These are phyloP conservation scores for Tetramorium simillimum DNA, from an alignment of 1,140 invertebrate genomes.

Conservation along the genomic window DNA sequence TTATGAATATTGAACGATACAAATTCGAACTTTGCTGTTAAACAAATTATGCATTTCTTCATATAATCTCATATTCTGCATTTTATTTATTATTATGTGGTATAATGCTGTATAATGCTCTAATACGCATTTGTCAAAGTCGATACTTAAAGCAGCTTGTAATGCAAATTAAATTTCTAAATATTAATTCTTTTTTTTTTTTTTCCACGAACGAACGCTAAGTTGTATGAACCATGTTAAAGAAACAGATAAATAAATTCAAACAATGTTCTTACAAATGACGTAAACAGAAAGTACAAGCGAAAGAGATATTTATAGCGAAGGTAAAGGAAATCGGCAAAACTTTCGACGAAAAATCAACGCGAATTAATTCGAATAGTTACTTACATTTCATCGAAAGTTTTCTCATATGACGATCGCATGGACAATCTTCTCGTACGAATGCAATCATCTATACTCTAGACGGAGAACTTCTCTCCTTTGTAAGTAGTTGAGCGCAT, in stretches of 20 bases:
- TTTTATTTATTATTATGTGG: conserved; percentile 5
- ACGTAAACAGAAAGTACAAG: conserved; percentile 29
- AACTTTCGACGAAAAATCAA: conserved; percentile 42
- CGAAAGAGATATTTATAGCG: conserved; percentile 45
- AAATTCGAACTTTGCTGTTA: conserved; percentile 18
- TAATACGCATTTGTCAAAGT: background rate
- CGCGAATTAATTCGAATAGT: background rate
- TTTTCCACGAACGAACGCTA: background rate
- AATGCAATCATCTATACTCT: conserved; percentile 68
- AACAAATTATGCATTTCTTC: background rate
- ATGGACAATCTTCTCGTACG: conserved; percentile 70
- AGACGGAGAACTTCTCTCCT: conserved; percentile 64
- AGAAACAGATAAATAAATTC: background rate
- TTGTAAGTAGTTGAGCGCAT: conserved; percentile 60
- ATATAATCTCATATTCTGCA: background rate
- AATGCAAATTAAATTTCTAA: background rate
- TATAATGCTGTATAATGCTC: background rate
- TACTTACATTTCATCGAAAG: background rate
- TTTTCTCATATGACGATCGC: conserved; percentile 53
- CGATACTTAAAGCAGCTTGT: background rate
- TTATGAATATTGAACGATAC: background rate
- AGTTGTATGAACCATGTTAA: background rate
- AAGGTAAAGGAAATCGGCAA: conserved; percentile 36
- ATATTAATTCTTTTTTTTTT: background rate
- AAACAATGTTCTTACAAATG: conserved; percentile 1